Base-by-base conservation (phyloP, 2,797 vertebrate genomes). In the Xiphorhynchus erythropygius region DNA sequence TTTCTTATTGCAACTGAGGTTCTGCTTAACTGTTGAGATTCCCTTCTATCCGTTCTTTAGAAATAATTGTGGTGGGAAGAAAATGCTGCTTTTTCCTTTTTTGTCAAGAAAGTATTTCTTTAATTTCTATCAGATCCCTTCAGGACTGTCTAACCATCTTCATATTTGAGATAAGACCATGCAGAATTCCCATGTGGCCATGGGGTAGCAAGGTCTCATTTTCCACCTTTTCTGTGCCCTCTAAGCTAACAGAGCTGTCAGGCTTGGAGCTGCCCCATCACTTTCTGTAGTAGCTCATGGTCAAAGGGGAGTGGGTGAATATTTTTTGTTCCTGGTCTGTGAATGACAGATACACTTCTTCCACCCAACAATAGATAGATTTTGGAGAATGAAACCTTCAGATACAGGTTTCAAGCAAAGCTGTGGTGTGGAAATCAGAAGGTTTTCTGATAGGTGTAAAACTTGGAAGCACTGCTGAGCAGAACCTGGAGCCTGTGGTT, bases 121-220 rank as follows among this genome's bases (percentile, higher is more conserved):
- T n/a, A 74, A 74, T 88, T 86, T 25, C 23, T 32, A 0, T 32
- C 23, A 57, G 42, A 25, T 23, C 22, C 59, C 18, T 24, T 84
- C 53, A 75, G 57, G 30, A 47, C 21, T 30, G 23, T 15, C 44
- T 2, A 46, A n/a, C 23, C 88, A 27, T 22, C 17, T 70, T 64
- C 28, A 27, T 24, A 13, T 18, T 9, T 56, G 22, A 71, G 73
- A 52, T 44, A 52, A 52, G 37, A 9, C 62, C 42, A 5, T 0
- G 0, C 24, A 33, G 62, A 57, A 68, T 64, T 67, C 52, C 73
- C 0, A 0, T 22, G 25, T 52, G n/a, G 23, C n/a, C 70, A 2
- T 53, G 49, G 41, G 44, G 49, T 70, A 18, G 2, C 8, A 82
- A 24, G 42, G 28, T 28, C 47, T 89, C 16, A 3, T 75, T 93